Evolutionary conservation across 2,113 vertebrate genomes (phyloP), one percentile per base, ranked within the genome.

Genomic region (Lucifuga dentata): DNA sequence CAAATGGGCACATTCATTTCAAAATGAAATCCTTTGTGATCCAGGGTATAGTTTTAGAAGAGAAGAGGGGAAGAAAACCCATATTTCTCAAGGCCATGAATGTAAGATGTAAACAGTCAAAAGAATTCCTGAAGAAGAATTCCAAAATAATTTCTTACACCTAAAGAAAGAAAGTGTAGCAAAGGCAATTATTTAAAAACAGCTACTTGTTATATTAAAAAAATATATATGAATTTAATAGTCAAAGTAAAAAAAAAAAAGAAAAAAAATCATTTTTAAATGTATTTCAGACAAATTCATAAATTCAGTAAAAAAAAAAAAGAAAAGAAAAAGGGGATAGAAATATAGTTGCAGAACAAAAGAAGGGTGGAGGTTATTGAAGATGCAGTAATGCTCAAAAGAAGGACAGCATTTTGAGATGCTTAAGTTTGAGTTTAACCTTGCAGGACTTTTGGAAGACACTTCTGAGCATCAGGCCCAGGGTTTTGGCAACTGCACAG

Each of bases 391-490:
- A 58, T 68, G 46, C 48, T 59, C 50, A 69, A 46, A 86, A 73
- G 80, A 68, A 82, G 83, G 81, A 76, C 58, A 21, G 43, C 38
- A 63, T 89, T 88, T 89, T 53, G 66, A 84, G 79, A 90, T 76
- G 86, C 87, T 75, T 86, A 93, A 93, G 92, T 94, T 93, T 93
- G 88, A 88, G 83, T 92, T 94, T 94, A 93, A 94, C 93, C 93
- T 94, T 94, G 93, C 90, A 89, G 91, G 91, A 94, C 92, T 94
- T 94, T 93, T 93, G 92, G 92, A 94, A 93, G 93, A 90, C 91
- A 93, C 88, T 90, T 90, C 80, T 72, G 90, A 91, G 86, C 86
- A 89, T 88, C 90, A 85, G 88, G 88, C 84, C 68, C 86, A 58
- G 90, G 76, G 80, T 89, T 92, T 91, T 94, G 93, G 93, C 93